A percentile compares a stretch with the other conserved stretches of the same genome.
phyloP scores from a whole-genome alignment of 2,797 vertebrate genomes.

The Microcaecilia unicolor region DNA sequence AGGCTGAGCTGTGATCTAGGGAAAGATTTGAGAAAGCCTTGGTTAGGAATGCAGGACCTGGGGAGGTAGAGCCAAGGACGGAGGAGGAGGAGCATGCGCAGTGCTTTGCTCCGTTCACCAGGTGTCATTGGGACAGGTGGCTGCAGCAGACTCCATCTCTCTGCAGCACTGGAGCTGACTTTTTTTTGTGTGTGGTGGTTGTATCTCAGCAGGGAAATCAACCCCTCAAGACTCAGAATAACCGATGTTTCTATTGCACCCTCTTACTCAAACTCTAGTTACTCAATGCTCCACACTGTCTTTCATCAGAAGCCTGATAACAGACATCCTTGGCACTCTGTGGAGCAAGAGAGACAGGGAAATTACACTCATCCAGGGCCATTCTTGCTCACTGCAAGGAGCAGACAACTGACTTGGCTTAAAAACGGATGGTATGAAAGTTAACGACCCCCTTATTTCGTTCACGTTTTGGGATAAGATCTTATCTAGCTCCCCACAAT shows the following conservation, averaged over 20 bases:
- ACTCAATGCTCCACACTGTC: background rate
- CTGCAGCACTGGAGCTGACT: no score
- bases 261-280: conserved; percentile 27
- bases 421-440: no score
- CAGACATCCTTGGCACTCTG: background rate
- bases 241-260: conserved; percentile 31
- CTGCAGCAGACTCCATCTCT: background rate
- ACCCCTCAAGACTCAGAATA: conserved; percentile 33
- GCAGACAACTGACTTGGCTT: no score
- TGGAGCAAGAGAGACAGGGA: background rate
- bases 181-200: no score
- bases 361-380: no score
- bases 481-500: no score
- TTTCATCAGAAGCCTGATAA: background rate
- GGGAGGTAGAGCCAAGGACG: background rate
- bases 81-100: conserved; percentile 61
- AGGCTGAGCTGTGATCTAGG: conserved; percentile 44
- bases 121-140: conserved; percentile 81
- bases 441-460: no score
- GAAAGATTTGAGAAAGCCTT: conserved; percentile 28
- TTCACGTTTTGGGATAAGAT: no score
- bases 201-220: conserved; percentile 21
- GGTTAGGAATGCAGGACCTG: conserved; percentile 14
- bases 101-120: conserved; percentile 51
- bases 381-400: no score